These are phyloP conservation scores for Megathymus violae DNA, from an alignment of 1,140 invertebrate genomes.

Conservation along the genomic window DNA sequence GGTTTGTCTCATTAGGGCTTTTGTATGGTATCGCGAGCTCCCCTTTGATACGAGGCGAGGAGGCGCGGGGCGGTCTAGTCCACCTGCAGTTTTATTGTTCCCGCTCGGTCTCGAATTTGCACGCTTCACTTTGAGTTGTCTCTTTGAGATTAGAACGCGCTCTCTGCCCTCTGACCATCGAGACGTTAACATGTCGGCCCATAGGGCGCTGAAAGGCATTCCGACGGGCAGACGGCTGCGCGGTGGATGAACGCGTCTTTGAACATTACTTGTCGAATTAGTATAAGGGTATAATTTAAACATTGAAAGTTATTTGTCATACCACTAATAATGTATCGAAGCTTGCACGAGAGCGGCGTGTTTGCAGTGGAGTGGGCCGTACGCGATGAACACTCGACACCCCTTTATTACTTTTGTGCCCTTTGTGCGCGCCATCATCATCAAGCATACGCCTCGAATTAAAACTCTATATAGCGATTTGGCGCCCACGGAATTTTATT, in stretches of 20 bases:
- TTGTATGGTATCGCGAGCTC: constrained; percentile 78
- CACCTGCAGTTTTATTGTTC: constrained; percentile 82
- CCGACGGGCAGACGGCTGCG: constrained; percentile 18
- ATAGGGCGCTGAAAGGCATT: constrained; percentile 36
- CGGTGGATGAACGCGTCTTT: constrained; percentile 18
- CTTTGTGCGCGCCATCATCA: constrained; percentile 72
- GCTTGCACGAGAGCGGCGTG: constrained; percentile 41
- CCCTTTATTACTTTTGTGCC: constrained; percentile 77
- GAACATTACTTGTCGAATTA: constrained; percentile 11
- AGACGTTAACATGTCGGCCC: constrained; percentile 49
- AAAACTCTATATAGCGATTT: constrained; percentile 75
- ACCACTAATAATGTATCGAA: constrained; percentile 44
- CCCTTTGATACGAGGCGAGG: constrained; percentile 70
- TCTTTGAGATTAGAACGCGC: constrained; percentile 68
- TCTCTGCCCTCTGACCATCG: constrained; percentile 61
- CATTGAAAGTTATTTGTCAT: constrained; percentile 21
- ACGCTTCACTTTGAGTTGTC: constrained; percentile 78
- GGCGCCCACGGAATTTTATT: constrained; percentile 58
- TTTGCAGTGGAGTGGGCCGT: constrained; percentile 48
- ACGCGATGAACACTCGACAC: constrained; percentile 68
- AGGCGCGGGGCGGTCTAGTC: constrained; percentile 61
- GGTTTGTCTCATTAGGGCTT: constrained; percentile 83
- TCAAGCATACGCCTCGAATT: constrained; percentile 71
- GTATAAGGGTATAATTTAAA: constrained; percentile 26
- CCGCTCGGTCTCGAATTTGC: constrained; percentile 72